These are phyloP conservation scores for Notarius lentiginosus DNA, from an alignment of 2,113 vertebrate species.

Conservation along the genomic window DNA sequence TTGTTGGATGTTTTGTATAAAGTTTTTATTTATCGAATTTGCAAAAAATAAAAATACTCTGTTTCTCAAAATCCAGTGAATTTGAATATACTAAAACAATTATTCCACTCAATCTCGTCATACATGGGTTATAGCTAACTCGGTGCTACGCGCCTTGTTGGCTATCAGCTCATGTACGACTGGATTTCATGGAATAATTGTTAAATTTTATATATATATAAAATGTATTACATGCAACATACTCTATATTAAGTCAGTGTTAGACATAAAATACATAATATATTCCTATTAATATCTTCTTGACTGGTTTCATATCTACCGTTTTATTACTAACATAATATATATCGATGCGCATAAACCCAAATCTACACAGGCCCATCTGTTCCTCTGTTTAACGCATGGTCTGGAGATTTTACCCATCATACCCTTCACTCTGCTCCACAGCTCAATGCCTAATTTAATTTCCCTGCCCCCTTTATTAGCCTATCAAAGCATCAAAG, in stretches of 20 bases:
- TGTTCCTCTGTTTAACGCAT: neutral
- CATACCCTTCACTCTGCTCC: conserved; percentile 7
- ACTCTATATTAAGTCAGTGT: neutral
- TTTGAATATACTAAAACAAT: no score
- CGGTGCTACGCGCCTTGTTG: no score
- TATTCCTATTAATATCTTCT: neutral
- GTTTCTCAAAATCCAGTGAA: no score
- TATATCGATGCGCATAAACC: neutral
- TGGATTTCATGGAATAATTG: no score
- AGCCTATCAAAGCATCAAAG: conserved; percentile 45
- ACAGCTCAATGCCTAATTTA: conserved; percentile 21
- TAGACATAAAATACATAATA: neutral
- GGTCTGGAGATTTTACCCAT: conserved; percentile 1
- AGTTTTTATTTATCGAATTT: no score
- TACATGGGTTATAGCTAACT: no score
- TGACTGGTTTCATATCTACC: no score
- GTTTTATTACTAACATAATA: neutral
- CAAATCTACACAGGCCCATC: neutral
- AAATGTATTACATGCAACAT: neutral
- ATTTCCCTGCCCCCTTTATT: conserved; percentile 42
- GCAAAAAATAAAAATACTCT: no score
- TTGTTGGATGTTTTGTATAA: no score
- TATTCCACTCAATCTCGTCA: no score
- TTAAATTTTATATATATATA: no score
- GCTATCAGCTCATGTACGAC: no score